phyloP scores from a whole-genome alignment of 2,113 vertebrate genomes.

The Oxygymnocypris stewartii region DNA sequence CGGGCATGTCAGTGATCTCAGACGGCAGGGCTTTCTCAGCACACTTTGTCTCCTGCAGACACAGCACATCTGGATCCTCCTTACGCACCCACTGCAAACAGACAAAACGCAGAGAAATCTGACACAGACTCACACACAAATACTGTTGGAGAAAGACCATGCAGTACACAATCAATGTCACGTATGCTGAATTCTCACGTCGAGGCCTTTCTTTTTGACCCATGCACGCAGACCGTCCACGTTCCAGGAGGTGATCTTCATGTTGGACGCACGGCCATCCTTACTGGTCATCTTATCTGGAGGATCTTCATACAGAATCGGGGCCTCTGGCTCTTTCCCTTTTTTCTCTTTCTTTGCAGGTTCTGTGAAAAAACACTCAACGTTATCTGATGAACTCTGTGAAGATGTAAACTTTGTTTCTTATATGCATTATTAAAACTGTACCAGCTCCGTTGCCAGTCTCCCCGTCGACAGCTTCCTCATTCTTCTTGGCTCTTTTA shows the following conservation, averaged over 20 bases:
- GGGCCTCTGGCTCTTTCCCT: slow-evolving; percentile 75
- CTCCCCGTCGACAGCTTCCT: slow-evolving; percentile 64
- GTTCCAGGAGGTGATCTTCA: slow-evolving; percentile 92
- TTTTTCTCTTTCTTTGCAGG: slow-evolving; percentile 79
- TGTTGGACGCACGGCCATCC: slow-evolving; percentile 75
- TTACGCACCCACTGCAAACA: slow-evolving; percentile 83
- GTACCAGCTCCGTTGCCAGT: slow-evolving; percentile 68
- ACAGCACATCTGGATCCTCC: slow-evolving; percentile 85
- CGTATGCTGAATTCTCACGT: slow-evolving; percentile 79
- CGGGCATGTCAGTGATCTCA: slow-evolving; percentile 81
- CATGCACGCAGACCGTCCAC: slow-evolving; percentile 89
- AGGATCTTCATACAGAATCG: slow-evolving; percentile 81
- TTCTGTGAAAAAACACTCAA: slow-evolving; percentile 65
- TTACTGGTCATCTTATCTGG: slow-evolving; percentile 81
- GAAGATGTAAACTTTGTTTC: not conserved
- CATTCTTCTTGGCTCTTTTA: slow-evolving; percentile 82
- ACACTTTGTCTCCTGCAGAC: slow-evolving; percentile 91
- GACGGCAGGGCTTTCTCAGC: slow-evolving; percentile 80
- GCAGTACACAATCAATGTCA: not conserved
- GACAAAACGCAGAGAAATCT: not conserved
- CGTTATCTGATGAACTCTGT: not conserved
- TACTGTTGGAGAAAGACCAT: not conserved
- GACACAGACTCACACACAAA: not conserved
- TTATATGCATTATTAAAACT: not conserved
- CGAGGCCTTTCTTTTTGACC: slow-evolving; percentile 89